Base-by-base conservation (phyloP, 2,113 vertebrate species). In the Salvator merianae region DNA sequence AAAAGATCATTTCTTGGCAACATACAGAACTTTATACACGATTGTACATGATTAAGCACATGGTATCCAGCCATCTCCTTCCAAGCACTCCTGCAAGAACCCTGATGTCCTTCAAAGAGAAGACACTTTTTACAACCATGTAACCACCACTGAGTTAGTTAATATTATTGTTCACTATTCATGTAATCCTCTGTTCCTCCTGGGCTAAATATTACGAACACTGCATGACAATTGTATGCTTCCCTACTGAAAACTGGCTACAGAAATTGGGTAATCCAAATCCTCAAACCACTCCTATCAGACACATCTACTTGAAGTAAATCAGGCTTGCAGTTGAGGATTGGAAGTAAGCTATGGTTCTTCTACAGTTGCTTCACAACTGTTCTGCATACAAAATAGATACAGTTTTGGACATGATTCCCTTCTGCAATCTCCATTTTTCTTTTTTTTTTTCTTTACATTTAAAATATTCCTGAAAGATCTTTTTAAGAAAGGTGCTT, bases 1-100 rank as follows among this genome's bases (percentile, higher is more conserved):
- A 95, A 94, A 95, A 86, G 93, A 94, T 92, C 94, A 89, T 93
- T 84, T 94, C 94, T 97, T 95, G 95, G 95, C 95, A 96, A 96
- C 95, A 94, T 94, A 95, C 86, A 83, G 92, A 93, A 92, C 85
- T 91, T 88, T 92, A 94, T 92, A 95, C 88, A 93, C 43, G 92
- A 94, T 79, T 66, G 92, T 88, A 79, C 92, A 90, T 83, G 92
- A 93, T 91, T 89, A 95, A 96, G 94, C 93, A 95, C 91, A 66
- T 89, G 91, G 86, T 87, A 86, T 65, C 88, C 77, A 84, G 50
- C 70, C 0, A 84, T 78, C 90, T 90, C 79, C 43, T 87, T 90
- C 89, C 89, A 83, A 93, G 90, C 83, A 93, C 91, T 93, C 93
- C 88, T 91, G 92, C 93, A 92, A 89, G 91, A 71, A 80, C 50